phyloP scores from a whole-genome alignment of 1,140 invertebrate genomes.

The Brachionus rotundiformis region DNA sequence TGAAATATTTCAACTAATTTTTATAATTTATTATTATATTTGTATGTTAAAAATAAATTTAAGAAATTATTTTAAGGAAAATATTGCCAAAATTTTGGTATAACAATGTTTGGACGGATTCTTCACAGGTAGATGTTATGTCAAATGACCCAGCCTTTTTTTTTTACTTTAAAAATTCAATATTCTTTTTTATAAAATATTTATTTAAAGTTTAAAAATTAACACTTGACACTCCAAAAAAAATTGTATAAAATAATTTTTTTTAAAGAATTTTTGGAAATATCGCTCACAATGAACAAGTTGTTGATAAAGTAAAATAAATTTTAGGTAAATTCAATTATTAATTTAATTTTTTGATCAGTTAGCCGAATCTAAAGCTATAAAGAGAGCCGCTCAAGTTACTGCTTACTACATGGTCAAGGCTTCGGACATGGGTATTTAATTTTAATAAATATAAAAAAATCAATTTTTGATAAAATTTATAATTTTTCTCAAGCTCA shows the following conservation, averaged over 20 bases:
- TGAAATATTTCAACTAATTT: conserved; percentile 51
- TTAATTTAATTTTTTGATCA: neutral
- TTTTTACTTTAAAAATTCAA: too few species aligned
- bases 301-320: conserved; percentile 51
- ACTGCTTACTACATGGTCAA: conserved; percentile 46
- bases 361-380: conserved; percentile 31
- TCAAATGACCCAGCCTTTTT: too few species aligned
- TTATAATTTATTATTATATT: neutral
- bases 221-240: too few species aligned
- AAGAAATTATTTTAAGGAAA: neutral
- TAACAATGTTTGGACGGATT: conserved; percentile 6
- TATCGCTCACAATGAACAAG: conserved; percentile 32
- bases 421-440: conserved; percentile 6
- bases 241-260: neutral
- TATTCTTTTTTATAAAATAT: too few species aligned
- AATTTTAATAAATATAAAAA: too few species aligned
- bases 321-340: neutral
- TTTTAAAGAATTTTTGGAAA: conserved; percentile 35
- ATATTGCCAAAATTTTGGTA: neutral
- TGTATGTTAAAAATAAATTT: neutral
- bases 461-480: neutral
- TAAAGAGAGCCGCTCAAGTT: conserved; percentile 35
- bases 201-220: too few species aligned
- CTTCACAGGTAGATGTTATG: conserved; percentile 32
- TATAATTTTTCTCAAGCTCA: conserved; percentile 27